phyloP scores from a whole-genome alignment of 2,888 invertebrate genomes.

The Drosophila parthenogenetica region DNA sequence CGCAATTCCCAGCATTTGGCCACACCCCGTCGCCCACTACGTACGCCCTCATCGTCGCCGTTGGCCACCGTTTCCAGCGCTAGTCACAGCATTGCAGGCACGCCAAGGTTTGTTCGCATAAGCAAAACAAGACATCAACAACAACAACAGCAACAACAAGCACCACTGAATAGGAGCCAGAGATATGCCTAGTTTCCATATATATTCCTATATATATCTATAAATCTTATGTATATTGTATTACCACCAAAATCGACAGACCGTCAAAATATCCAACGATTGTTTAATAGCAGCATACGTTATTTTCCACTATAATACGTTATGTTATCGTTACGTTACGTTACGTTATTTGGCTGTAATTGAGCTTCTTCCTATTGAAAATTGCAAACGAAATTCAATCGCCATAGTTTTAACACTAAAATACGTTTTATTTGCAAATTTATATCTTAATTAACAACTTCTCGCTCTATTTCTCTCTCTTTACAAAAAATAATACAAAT shows the following conservation, averaged over 20 bases:
- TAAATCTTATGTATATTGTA: not conserved
- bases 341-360: slow-evolving; percentile 33
- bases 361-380: slow-evolving; percentile 9
- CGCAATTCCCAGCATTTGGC: slow-evolving; percentile 72
- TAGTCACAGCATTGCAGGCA: slow-evolving; percentile 81
- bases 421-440: slow-evolving; percentile 15
- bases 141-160: slow-evolving; percentile 27
- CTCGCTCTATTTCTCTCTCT: slow-evolving; percentile 67
- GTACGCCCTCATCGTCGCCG: slow-evolving; percentile 84
- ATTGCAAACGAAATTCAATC: slow-evolving; percentile 9
- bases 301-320: slow-evolving; percentile 3
- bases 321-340: slow-evolving; percentile 15
- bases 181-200: slow-evolving; percentile 30
- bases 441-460: slow-evolving; percentile 63
- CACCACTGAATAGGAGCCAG: slow-evolving; percentile 19
- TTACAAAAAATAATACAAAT: slow-evolving; percentile 33
- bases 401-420: slow-evolving; percentile 23
- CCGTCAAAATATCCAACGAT: slow-evolving; percentile 1
- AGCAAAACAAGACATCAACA: slow-evolving; percentile 53
- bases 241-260: not conserved
- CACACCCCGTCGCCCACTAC: slow-evolving; percentile 83
- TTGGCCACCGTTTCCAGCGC: slow-evolving; percentile 78
- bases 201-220: not conserved
- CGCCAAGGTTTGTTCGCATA: slow-evolving; percentile 84
- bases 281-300: not conserved